Percentiles rank a stretch among this genome's conserved stretches.
These are phyloP conservation scores for Latrodectus hesperus DNA, from an alignment of 2,888 invertebrate genomes.

Conservation along the genomic window DNA sequence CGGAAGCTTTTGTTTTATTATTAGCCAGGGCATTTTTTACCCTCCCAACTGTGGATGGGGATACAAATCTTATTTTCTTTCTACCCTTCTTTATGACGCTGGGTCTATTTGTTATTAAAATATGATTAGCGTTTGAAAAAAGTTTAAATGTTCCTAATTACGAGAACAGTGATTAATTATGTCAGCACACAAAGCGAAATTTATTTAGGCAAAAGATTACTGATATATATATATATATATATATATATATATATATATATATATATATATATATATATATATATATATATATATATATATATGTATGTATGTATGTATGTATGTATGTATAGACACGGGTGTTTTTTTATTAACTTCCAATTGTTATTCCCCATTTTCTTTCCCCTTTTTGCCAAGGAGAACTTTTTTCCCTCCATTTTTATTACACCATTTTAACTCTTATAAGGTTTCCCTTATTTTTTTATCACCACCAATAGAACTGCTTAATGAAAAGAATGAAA, in stretches of 20 bases:
- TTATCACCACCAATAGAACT: slow-evolving; percentile 31
- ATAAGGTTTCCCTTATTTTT: no score
- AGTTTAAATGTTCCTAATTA: slow-evolving; percentile 69
- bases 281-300: slow-evolving; percentile 13
- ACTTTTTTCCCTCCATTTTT: slow-evolving; percentile 23
- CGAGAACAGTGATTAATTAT: slow-evolving; percentile 69
- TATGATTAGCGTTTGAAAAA: slow-evolving; percentile 66
- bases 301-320: no score
- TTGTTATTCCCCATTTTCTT: slow-evolving; percentile 37
- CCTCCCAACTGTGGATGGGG: slow-evolving; percentile 50
- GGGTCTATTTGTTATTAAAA: slow-evolving; percentile 70
- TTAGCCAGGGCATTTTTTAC: slow-evolving; percentile 59
- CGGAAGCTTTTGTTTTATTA: slow-evolving; percentile 61
- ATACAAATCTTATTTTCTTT: slow-evolving; percentile 68
- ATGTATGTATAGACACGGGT: no score
- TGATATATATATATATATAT: slow-evolving; percentile 16
- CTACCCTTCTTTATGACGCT: slow-evolving; percentile 64
- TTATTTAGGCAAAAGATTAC: slow-evolving; percentile 69
- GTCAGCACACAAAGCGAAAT: slow-evolving; percentile 69
- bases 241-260: no score
- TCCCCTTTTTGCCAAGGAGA: slow-evolving; percentile 29
- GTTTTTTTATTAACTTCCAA: slow-evolving; percentile 38
- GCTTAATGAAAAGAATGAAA: slow-evolving; percentile 34
- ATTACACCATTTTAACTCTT: background rate
- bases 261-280: slow-evolving; percentile 20